phyloP scores from a whole-genome alignment of 2,113 vertebrate genomes.

The Perca flavescens region DNA sequence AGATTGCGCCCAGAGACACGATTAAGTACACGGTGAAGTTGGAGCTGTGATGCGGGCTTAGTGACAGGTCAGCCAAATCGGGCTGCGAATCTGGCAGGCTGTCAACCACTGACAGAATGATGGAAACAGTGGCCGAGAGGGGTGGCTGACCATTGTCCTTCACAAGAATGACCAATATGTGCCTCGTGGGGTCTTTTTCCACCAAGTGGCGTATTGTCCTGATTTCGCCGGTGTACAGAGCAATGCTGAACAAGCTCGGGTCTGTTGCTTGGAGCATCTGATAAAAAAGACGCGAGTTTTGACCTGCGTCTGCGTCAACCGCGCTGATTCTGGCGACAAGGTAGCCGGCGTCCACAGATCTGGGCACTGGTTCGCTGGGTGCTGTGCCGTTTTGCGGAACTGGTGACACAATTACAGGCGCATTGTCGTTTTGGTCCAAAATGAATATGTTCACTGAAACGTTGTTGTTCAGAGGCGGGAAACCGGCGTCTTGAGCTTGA shows the following conservation, averaged over 20 bases:
- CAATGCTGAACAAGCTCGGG: slow-evolving; percentile 86
- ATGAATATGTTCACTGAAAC: slow-evolving; percentile 85
- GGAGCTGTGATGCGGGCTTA: slow-evolving; percentile 81
- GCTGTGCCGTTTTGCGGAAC: slow-evolving; percentile 79
- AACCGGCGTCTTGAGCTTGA: slow-evolving; percentile 86
- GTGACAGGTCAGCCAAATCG: slow-evolving; percentile 87
- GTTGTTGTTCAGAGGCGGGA: slow-evolving; percentile 85
- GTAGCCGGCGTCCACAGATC: slow-evolving; percentile 85
- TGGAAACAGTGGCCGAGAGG: slow-evolving; percentile 91
- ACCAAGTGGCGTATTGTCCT: slow-evolving; percentile 87
- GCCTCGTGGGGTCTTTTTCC: slow-evolving; percentile 86
- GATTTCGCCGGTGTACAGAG: slow-evolving; percentile 86
- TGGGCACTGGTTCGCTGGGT: slow-evolving; percentile 80
- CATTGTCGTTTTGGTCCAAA: slow-evolving; percentile 90
- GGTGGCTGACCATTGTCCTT: slow-evolving; percentile 89
- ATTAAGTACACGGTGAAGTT: slow-evolving; percentile 89
- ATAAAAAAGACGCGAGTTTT: slow-evolving; percentile 89
- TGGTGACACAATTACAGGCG: slow-evolving; percentile 85
- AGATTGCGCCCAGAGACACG: slow-evolving; percentile 88
- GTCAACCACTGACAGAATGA: slow-evolving; percentile 91
- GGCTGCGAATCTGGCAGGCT: slow-evolving; percentile 88
- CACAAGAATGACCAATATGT: slow-evolving; percentile 88
- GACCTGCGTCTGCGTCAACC: slow-evolving; percentile 85
- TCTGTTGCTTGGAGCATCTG: slow-evolving; percentile 87
- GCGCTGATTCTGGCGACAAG: slow-evolving; percentile 86